These are phyloP conservation scores for Acrocephalus arundinaceus DNA, from an alignment of 2,113 vertebrate genomes.

Conservation along the genomic window DNA sequence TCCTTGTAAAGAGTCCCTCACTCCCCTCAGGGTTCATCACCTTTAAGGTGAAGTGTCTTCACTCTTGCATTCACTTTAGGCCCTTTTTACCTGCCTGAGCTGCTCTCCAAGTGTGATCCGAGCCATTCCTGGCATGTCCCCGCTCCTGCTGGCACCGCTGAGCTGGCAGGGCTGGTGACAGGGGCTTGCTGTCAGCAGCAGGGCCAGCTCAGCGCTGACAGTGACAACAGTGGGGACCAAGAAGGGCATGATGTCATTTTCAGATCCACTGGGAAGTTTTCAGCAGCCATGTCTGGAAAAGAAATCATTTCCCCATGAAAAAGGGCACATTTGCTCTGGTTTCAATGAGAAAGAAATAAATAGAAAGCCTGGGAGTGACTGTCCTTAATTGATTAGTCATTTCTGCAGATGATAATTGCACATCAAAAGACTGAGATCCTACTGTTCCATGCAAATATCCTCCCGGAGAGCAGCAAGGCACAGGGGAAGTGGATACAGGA, in stretches of 20 bases:
- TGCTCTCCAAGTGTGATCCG: rapidly evolving
- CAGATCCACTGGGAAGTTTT: not conserved
- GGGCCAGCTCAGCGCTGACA: not conserved
- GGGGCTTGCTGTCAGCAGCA: not conserved
- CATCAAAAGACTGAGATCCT: constrained; percentile 48
- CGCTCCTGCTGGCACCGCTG: not conserved
- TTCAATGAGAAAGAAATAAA: constrained; percentile 64
- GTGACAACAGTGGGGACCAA: not conserved
- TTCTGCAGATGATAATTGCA: constrained; percentile 68
- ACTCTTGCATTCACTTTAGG: not conserved
- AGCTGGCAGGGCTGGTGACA: not conserved
- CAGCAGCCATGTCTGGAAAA: not conserved
- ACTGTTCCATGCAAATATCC: constrained; percentile 51
- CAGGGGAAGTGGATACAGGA: constrained; percentile 16
- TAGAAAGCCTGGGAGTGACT: constrained; percentile 57
- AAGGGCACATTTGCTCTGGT: constrained; percentile 37
- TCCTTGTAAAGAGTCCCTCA: not conserved
- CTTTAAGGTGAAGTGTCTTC: not conserved
- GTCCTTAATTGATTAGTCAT: constrained; percentile 68
- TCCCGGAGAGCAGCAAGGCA: not conserved
- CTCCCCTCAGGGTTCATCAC: not conserved
- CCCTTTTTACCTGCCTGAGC: not conserved
- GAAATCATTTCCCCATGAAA: constrained; percentile 1
- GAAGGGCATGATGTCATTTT: constrained; percentile 8
- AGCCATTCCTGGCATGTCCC: not conserved